These are phyloP conservation scores for Botia almorhae DNA, from an alignment of 2,797 vertebrate species.

Conservation along the genomic window DNA sequence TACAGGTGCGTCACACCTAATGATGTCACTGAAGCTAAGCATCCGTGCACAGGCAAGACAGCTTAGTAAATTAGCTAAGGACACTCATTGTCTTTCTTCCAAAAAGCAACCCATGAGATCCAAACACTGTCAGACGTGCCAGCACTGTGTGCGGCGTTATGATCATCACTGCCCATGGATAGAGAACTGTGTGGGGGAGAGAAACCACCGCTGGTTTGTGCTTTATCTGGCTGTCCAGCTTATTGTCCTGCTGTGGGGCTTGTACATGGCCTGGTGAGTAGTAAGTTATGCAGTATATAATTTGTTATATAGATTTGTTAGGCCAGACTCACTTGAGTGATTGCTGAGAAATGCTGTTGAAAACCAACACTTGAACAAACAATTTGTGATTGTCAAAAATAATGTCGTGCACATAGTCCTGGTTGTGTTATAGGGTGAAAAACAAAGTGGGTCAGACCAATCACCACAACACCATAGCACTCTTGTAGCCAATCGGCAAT, in stretches of 20 bases:
- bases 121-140: slow-evolving; percentile 90
- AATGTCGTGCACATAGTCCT: no score
- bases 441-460: no score
- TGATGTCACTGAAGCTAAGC: background rate
- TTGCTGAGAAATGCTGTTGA: no score
- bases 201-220: slow-evolving; percentile 91
- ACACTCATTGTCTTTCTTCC: slow-evolving; percentile 24
- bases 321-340: background rate
- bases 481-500: no score
- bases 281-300: background rate
- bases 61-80: background rate
- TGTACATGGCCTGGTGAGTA: slow-evolving; percentile 87
- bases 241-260: slow-evolving; percentile 87
- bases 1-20: slow-evolving; percentile 79
- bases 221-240: slow-evolving; percentile 86
- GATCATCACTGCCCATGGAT: slow-evolving; percentile 99
- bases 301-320: background rate
- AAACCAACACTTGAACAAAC: no score
- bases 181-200: slow-evolving; percentile 93
- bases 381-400: no score
- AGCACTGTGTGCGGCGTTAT: slow-evolving; percentile 88
- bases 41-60: no score
- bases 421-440: no score
- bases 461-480: no score
- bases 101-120: slow-evolving; percentile 92